These are phyloP conservation scores for Stenotaenia linearis DNA, from an alignment of 2,888 invertebrate species.

Conservation along the genomic window DNA sequence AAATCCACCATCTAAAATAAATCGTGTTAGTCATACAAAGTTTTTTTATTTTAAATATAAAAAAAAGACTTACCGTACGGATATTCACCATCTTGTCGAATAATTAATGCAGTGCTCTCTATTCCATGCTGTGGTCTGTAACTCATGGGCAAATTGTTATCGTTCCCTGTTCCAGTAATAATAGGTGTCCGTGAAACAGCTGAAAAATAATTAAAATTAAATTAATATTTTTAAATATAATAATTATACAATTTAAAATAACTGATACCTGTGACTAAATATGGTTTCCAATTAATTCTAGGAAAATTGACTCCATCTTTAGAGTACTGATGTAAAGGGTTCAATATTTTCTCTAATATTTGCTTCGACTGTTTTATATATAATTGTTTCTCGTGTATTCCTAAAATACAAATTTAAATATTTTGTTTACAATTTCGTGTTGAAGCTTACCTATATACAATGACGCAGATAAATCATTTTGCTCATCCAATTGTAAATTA, in stretches of 20 bases:
- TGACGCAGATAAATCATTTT: neutral
- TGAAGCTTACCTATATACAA: constrained; percentile 29
- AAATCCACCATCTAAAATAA: constrained; percentile 14
- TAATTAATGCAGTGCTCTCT: constrained; percentile 30
- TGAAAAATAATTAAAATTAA: constrained; percentile 35
- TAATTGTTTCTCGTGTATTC: constrained; percentile 31
- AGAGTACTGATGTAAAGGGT: neutral
- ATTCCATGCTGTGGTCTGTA: neutral
- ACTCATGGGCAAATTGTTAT: constrained; percentile 33
- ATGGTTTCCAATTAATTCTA: constrained; percentile 47
- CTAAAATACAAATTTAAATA: neutral
- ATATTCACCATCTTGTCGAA: constrained; percentile 30
- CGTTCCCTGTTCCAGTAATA: constrained; percentile 28
- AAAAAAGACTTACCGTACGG: constrained; percentile 35
- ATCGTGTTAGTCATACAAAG: neutral
- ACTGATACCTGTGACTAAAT: constrained; percentile 43
- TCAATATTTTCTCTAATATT: neutral
- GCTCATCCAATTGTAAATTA: neutral
- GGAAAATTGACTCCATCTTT: constrained; percentile 38
- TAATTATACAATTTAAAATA: too few relatives aligned
- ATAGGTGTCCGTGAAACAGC: constrained; percentile 32
- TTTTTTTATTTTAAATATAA: neutral
- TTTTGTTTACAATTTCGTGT: neutral
- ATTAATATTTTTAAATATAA: neutral
- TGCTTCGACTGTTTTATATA: constrained; percentile 34